Conservation (phyloP, 2,113 vertebrate genomes). For the Bathybates hornii region DNA sequence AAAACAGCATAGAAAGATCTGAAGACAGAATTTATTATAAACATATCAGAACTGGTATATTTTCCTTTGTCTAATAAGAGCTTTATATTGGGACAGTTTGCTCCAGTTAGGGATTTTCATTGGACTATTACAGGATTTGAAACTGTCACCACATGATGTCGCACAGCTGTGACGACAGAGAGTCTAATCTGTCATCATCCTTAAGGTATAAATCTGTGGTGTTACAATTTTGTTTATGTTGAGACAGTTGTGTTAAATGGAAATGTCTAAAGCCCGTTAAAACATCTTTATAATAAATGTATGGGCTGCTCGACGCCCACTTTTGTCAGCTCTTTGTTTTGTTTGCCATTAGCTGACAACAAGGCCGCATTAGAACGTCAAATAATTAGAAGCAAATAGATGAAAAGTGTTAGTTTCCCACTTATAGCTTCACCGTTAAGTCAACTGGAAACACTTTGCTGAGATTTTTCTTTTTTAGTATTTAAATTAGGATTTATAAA, state of each 20-base stretch:
- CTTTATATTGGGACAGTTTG: neutral
- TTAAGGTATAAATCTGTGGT: neutral
- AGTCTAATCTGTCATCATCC: neutral
- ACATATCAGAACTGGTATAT: neutral
- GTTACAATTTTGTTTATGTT: neutral
- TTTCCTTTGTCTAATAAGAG: neutral
- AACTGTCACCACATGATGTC: neutral
- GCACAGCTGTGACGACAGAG: neutral
- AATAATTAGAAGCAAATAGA: neutral
- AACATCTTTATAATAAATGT: neutral
- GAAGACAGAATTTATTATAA: neutral
- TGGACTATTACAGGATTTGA: neutral
- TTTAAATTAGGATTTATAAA: neutral
- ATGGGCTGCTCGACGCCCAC: too few relatives aligned
- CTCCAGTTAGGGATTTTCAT: neutral
- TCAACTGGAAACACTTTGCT: neutral
- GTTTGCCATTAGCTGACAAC: neutral
- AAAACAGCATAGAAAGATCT: neutral
- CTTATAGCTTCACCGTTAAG: neutral
- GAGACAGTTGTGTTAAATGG: neutral
- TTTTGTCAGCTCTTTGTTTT: neutral
- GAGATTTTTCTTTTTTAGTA: neutral
- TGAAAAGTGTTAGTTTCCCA: neutral
- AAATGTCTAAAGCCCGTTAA: neutral
- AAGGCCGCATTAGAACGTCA: rapidly evolving